These are phyloP conservation scores for Nannoperca obscura DNA, from an alignment of 2,797 vertebrate genomes.

Conservation along the genomic window DNA sequence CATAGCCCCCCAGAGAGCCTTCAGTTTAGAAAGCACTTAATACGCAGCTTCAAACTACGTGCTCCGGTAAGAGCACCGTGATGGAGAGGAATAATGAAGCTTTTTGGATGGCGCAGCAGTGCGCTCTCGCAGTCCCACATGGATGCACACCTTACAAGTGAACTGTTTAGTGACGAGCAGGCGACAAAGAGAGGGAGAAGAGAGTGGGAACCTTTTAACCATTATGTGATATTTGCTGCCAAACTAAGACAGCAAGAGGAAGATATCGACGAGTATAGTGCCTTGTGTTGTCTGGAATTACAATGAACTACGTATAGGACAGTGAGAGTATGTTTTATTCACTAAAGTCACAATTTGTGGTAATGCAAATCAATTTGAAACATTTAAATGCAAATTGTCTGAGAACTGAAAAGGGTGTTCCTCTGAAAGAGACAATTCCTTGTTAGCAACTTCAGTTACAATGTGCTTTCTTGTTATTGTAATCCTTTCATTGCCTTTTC, in stretches of 20 bases:
- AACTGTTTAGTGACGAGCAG: conserved; percentile 40
- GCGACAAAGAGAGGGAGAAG: conserved; percentile 17
- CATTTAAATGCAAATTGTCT: background rate
- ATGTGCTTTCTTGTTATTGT: background rate
- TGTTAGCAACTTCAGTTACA: background rate
- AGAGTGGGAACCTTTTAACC: conserved; percentile 13
- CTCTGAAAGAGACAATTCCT: background rate
- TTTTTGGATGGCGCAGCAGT: conserved; percentile 57
- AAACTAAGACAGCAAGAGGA: conserved; percentile 1
- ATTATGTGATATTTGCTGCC: conserved; percentile 16
- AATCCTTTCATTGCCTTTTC: background rate
- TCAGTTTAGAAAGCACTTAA: conserved; percentile 82
- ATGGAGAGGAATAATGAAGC: conserved; percentile 72
- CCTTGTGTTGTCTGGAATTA: background rate
- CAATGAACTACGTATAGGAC: background rate
- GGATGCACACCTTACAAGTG: conserved; percentile 58
- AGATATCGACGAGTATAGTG: background rate
- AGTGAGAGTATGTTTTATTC: background rate
- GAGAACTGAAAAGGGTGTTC: background rate
- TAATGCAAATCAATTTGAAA: background rate
- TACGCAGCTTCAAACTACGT: conserved; percentile 62
- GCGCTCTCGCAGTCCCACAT: conserved; percentile 47
- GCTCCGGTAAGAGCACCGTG: conserved; percentile 63
- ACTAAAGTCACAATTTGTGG: background rate
- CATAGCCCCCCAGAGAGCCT: conserved; percentile 74